Conservation (phyloP, 2,888 invertebrate species). For the Sinohyriopsis cumingii region DNA sequence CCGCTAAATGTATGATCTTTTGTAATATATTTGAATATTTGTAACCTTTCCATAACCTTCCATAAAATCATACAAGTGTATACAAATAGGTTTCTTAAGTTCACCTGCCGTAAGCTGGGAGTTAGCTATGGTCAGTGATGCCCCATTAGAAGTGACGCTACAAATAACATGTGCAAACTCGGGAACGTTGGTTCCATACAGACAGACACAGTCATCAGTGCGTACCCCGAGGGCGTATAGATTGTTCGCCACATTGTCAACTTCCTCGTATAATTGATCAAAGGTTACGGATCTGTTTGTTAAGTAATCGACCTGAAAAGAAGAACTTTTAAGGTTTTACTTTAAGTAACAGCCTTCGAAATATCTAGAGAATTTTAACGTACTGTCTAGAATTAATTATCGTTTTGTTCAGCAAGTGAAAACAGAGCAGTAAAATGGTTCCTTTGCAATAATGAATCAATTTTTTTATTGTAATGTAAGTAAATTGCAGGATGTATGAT, state of each 20-base stretch:
- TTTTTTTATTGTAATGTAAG: too few relatives aligned
- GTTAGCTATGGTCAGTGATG: constrained; percentile 54
- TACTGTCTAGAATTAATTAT: neutral
- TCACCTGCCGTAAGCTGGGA: constrained; percentile 55
- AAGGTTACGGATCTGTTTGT: constrained; percentile 47
- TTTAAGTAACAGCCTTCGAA: neutral
- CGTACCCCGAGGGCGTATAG: constrained; percentile 48
- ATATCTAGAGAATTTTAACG: neutral
- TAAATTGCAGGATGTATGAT: too few relatives aligned
- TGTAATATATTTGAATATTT: too few relatives aligned
- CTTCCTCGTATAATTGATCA: constrained; percentile 43
- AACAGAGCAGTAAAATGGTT: too few relatives aligned
- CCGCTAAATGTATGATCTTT: too few relatives aligned
- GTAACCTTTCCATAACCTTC: too few relatives aligned
- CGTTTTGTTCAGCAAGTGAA: neutral
- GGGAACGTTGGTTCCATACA: constrained; percentile 59
- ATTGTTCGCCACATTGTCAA: constrained; percentile 38
- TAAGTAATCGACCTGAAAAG: constrained; percentile 54
- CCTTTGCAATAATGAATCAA: too few relatives aligned
- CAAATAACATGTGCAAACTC: constrained; percentile 57
- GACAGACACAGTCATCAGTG: constrained; percentile 58
- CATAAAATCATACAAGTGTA: too few relatives aligned
- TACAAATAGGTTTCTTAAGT: neutral
- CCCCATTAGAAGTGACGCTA: constrained; percentile 50
- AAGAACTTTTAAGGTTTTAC: neutral